Evolutionary conservation across 2,797 vertebrate genomes (phyloP).

Genomic region (Platyrinchus mystaceus): DNA sequence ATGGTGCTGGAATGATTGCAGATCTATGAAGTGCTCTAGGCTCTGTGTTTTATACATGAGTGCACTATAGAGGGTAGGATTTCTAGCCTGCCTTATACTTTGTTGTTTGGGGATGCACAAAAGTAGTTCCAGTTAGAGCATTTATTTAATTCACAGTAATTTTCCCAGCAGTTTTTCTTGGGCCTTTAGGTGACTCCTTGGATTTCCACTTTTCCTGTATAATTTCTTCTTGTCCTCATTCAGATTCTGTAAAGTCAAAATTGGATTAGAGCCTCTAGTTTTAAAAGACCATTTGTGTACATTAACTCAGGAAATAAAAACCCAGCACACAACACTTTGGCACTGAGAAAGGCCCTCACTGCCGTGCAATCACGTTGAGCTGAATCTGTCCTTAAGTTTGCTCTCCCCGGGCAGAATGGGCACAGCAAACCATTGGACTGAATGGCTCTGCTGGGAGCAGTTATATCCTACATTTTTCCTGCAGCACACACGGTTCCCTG

Average conservation of each 20-base stretch:
- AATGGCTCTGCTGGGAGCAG: neutral
- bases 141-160: neutral
- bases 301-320: neutral
- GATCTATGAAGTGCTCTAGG: neutral
- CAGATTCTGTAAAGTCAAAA: neutral
- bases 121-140: neutral
- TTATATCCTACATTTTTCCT: neutral
- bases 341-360: neutral
- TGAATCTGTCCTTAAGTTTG: neutral
- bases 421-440: neutral
- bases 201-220: neutral
- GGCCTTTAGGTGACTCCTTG: neutral
- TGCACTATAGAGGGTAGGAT: neutral
- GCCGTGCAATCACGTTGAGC: neutral
- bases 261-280: neutral
- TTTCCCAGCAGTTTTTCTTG: neutral
- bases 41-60: rapidly evolving
- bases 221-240: neutral
- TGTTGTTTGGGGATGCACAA: neutral
- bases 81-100: neutral
- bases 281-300: neutral
- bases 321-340: neutral
- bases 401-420: conserved; percentile 12
- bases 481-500: neutral
- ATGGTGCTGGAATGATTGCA: neutral